These are phyloP conservation scores for Odontamblyopus lacepedii DNA, from an alignment of 2,797 vertebrate genomes.

Conservation along the genomic window DNA sequence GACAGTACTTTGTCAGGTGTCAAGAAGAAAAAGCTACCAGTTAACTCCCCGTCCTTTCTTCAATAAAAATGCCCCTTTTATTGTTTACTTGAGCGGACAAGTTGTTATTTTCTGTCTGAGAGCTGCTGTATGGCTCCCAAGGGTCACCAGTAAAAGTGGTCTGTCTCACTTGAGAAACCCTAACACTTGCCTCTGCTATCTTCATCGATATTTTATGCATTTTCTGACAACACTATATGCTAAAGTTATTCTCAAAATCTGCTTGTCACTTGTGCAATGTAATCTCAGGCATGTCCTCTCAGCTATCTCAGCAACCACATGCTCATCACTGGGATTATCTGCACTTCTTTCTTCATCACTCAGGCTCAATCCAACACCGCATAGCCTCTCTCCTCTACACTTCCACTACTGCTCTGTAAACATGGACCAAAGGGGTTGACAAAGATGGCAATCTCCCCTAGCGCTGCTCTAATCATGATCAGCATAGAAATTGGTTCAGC, in stretches of 20 bases:
- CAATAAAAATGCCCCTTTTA: slow-evolving; percentile 25
- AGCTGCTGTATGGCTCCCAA: slow-evolving; percentile 38
- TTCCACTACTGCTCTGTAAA: slow-evolving; percentile 40
- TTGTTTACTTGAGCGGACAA: slow-evolving; percentile 43
- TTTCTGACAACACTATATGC: slow-evolving; percentile 20
- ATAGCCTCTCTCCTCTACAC: slow-evolving; percentile 36
- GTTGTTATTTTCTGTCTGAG: slow-evolving; percentile 62
- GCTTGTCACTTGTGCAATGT: slow-evolving; percentile 30
- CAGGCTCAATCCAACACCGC: slow-evolving; percentile 38
- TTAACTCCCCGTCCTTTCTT: slow-evolving; percentile 54
- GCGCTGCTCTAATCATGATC: slow-evolving; percentile 57
- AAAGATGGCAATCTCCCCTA: slow-evolving; percentile 70
- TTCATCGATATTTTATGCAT: slow-evolving; percentile 15
- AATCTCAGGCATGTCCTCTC: slow-evolving; percentile 32
- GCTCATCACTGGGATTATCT: slow-evolving; percentile 67
- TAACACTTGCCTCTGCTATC: slow-evolving; percentile 18
- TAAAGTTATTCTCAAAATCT: slow-evolving; percentile 18
- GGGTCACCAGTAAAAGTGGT: slow-evolving; percentile 50
- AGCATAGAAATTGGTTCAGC: slow-evolving; percentile 63
- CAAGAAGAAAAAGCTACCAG: slow-evolving; percentile 43
- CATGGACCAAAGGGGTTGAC: slow-evolving; percentile 47
- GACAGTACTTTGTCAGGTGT: slow-evolving; percentile 37
- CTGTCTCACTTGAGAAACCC: slow-evolving; percentile 46
- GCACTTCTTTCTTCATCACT: slow-evolving; percentile 58
- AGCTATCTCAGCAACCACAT: slow-evolving; percentile 53